Conservation (phyloP, 2,797 vertebrate genomes). For the Trachops cirrhosus region DNA sequence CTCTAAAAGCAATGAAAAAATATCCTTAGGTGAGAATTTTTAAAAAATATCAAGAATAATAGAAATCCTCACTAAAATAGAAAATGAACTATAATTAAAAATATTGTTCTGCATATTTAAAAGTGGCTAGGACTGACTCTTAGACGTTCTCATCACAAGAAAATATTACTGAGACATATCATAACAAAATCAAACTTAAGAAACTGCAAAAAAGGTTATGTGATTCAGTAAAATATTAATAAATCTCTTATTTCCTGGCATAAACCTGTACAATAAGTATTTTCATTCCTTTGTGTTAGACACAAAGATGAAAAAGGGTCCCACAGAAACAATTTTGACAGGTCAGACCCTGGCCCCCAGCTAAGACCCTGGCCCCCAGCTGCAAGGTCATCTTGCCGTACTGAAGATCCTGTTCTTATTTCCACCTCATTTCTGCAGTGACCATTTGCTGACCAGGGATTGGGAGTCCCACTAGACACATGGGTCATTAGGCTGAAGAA, state of each 20-base stretch:
- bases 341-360: too few relatives aligned
- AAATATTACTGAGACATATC: neutral
- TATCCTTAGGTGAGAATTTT: neutral
- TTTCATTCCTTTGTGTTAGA: neutral
- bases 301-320: neutral
- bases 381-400: neutral
- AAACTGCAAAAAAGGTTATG: neutral
- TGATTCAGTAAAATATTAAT: fast-evolving
- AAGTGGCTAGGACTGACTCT: neutral
- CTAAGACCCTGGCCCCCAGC: neutral
- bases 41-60: constrained; percentile 8
- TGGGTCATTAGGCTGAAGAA: neutral
- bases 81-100: neutral
- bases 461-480: neutral
- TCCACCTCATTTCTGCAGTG: neutral
- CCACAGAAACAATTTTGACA: neutral
- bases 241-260: neutral
- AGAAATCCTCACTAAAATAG: neutral
- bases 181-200: neutral
- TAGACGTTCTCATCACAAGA: neutral
- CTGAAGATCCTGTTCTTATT: neutral
- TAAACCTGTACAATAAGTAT: neutral
- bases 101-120: neutral
- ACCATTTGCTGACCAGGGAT: neutral
- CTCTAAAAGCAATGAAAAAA: neutral